Evolutionary conservation across 2,888 invertebrate species (phyloP).

Genomic region (Cryptocephalus primarius): DNA sequence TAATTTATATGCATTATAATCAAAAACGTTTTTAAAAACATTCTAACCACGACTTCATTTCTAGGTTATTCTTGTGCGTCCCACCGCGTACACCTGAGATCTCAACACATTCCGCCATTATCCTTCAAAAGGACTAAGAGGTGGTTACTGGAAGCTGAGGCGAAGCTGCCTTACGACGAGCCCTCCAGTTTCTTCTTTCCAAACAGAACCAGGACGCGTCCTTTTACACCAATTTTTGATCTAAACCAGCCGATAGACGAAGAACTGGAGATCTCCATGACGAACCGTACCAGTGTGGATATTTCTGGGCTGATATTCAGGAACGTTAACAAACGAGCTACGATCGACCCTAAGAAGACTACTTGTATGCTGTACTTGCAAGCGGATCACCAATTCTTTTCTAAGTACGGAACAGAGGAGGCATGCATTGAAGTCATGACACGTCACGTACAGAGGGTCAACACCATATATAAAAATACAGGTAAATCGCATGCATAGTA

Average conservation of each 20-base stretch:
- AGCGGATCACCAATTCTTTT: constrained; percentile 93
- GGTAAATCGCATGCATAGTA: constrained; percentile 40
- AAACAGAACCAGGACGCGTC: constrained; percentile 40
- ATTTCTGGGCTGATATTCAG: constrained; percentile 42
- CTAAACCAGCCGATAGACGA: constrained; percentile 32
- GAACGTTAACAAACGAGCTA: constrained; percentile 55
- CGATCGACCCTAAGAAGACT: constrained; percentile 76
- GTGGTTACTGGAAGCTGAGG: constrained; percentile 58
- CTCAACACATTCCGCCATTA: no score
- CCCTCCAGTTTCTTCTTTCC: constrained; percentile 38
- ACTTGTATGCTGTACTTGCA: constrained; percentile 93
- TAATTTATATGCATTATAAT: no score
- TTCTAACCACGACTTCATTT: constrained; percentile 4
- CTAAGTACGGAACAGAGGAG: constrained; percentile 87
- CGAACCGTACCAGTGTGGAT: constrained; percentile 24
- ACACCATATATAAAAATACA: constrained; percentile 76
- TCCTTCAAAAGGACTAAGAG: constrained; percentile 23
- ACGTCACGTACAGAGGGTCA: constrained; percentile 86
- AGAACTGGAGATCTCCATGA: constrained; percentile 24
- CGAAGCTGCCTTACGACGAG: constrained; percentile 36
- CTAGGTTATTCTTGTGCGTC: constrained; percentile 27
- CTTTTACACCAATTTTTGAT: constrained; percentile 35
- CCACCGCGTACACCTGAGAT: constrained; percentile 23
- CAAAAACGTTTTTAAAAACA: no score
- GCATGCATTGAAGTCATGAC: constrained; percentile 94